Base-by-base conservation (phyloP, 2,113 vertebrate genomes). In the Proteles cristata region DNA sequence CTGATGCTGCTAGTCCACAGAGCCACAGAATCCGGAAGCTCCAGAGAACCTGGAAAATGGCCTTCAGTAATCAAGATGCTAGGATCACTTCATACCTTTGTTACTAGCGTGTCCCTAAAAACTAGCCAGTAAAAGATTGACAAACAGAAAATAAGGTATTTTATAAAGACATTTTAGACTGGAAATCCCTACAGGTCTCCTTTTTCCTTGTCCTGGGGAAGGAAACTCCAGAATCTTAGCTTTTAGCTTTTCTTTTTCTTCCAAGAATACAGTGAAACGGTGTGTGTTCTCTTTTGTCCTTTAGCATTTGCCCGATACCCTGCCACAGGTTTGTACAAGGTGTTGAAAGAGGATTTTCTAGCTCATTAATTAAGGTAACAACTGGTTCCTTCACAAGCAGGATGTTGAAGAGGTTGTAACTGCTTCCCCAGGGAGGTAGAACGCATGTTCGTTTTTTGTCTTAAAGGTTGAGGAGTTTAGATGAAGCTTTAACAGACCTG, bases 301-400 rank as follows among this genome's bases (percentile, higher is more conserved):
- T 89, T 76, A 28, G 28, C n/a, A 69, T 93, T 86, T 84, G 39
- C 55, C 73, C 58, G 74, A 92, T 84, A 84, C 86, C 74, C 73
- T 35, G 88, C 85, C 71, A 82, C 77, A 45, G 90, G 88, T 83
- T 96, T 91, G 83, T 69, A 74, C 80, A 96, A 91, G 39, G 53
- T 96, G 26, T 83, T 97, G 95, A 96, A 96, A 94, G 53, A 88
- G 45, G 61, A 93, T 96, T 97, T 93, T 55, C 74, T 80, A 97
- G 86, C 92, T 92, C 82, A 94, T 93, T 94, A 96, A 97, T 96
- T 94, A 97, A 94, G 39, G 82, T 65, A 97, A 93, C 95, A 96
- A 92, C 77, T 91, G 68, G 63, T 92, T 86, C 86, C 65, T 85
- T 95, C 77, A 91, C 85, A 97, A 83, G 55, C 48, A 63, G 89